phyloP scores from a whole-genome alignment of 2,797 vertebrate genomes.

The Labroides dimidiatus region DNA sequence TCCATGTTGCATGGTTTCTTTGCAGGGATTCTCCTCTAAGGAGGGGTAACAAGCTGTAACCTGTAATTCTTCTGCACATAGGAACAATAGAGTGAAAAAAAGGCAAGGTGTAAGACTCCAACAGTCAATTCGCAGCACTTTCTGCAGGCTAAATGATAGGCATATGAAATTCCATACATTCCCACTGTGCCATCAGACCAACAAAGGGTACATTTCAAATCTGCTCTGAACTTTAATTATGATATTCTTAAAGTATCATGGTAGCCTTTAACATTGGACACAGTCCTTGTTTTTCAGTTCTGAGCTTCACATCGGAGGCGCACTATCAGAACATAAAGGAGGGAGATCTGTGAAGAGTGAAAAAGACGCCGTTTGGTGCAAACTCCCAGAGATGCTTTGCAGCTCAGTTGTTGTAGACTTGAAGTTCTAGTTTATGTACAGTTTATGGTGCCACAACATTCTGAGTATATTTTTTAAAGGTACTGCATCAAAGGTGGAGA shows the following conservation, averaged over 20 bases:
- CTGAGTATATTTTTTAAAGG: constrained; percentile 7
- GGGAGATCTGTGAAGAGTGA: constrained; percentile 19
- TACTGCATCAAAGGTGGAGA: neutral
- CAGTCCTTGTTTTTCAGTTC: constrained; percentile 46
- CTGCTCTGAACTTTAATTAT: constrained; percentile 72
- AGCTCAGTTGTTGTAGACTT: constrained; percentile 3
- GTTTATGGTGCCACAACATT: constrained; percentile 39
- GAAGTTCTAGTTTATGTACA: constrained; percentile 11
- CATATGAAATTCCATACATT: constrained; percentile 65
- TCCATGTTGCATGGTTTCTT: neutral
- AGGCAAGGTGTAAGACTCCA: constrained; percentile 16
- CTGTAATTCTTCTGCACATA: constrained; percentile 40
- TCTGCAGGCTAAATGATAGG: constrained; percentile 43
- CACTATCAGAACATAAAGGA: constrained; percentile 11
- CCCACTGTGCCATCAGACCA: constrained; percentile 51
- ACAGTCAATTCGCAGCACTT: constrained; percentile 43
- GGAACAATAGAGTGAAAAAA: constrained; percentile 22
- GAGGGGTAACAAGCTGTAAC: neutral
- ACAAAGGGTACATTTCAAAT: constrained; percentile 48
- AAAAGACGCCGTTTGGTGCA: constrained; percentile 16
- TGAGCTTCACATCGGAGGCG: constrained; percentile 42
- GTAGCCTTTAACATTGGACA: constrained; percentile 65
- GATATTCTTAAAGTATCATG: constrained; percentile 62
- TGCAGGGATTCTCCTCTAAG: neutral
- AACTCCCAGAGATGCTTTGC: constrained; percentile 13